phyloP scores from a whole-genome alignment of 2,113 vertebrate species.

The Leptocoma aspasia region DNA sequence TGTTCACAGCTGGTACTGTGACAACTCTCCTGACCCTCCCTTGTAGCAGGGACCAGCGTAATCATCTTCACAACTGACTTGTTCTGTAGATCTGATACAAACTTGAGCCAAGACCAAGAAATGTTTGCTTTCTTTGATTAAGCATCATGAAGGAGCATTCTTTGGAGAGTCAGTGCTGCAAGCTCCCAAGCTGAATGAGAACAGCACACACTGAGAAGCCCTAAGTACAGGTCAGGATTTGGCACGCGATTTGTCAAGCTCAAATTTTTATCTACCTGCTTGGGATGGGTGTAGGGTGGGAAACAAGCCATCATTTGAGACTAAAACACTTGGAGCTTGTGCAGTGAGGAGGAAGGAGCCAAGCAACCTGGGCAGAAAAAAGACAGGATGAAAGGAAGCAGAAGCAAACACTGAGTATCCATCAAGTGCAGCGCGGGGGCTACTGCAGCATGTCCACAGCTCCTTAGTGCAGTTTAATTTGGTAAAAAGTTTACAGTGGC shows the following conservation, averaged over 20 bases:
- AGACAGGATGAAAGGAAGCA: not conserved
- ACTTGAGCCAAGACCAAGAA: not conserved
- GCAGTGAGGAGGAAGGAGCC: not conserved
- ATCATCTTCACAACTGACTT: not conserved
- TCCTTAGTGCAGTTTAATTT: not conserved
- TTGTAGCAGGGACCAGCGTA: not conserved
- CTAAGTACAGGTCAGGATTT: not conserved
- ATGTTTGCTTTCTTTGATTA: not conserved
- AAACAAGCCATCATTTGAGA: not conserved
- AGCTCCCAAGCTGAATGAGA: not conserved
- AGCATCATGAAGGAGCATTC: not conserved
- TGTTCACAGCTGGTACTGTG: not conserved
- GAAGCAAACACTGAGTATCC: not conserved
- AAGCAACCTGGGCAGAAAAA: not conserved
- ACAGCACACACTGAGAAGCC: not conserved
- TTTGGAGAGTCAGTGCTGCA: not conserved
- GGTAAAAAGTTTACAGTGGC: not conserved
- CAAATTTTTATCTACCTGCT: not conserved
- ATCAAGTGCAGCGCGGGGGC: rapidly evolving
- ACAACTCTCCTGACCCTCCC: not conserved
- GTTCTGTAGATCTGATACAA: not conserved
- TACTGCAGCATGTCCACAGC: not conserved
- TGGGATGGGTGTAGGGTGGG: not conserved
- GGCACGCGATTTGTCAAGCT: not conserved
- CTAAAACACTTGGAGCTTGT: not conserved